Conservation (phyloP, 2,113 vertebrate genomes). For the Rhinopomastus cyanomelas region DNA sequence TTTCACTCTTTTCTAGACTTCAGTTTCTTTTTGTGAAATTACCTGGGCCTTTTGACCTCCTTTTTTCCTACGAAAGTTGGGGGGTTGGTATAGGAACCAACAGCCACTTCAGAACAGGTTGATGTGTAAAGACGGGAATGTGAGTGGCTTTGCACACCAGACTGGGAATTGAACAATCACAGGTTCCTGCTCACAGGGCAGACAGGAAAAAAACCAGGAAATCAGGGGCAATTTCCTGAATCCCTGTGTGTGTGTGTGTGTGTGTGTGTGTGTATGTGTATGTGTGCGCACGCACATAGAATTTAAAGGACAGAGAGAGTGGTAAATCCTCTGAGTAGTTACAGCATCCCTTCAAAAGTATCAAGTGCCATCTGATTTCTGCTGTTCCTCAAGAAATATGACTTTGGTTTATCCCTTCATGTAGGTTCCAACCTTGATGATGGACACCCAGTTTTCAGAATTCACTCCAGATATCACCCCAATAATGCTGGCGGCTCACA, state of each 20-base stretch:
- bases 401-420: background rate
- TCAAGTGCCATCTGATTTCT: background rate
- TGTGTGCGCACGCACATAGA: too few relatives aligned
- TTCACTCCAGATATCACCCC: slow-evolving; percentile 98
- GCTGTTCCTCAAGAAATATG: background rate
- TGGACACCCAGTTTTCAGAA: slow-evolving; percentile 98
- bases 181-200: background rate
- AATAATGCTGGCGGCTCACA: slow-evolving; percentile 98
- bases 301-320: background rate
- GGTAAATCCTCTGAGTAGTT: background rate
- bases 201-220: too few relatives aligned
- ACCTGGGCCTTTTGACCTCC: background rate
- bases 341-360: too few relatives aligned
- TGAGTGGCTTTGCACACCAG: background rate
- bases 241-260: background rate
- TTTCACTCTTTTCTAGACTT: background rate
- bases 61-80: background rate
- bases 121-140: background rate
- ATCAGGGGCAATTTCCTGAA: background rate
- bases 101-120: background rate
- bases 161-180: background rate
- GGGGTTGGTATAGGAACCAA: background rate
- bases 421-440: slow-evolving; percentile 91
- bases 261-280: too few relatives aligned
- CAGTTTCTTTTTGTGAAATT: background rate